phyloP scores from a whole-genome alignment of 2,888 invertebrate species.

The Lasiommata megera region DNA sequence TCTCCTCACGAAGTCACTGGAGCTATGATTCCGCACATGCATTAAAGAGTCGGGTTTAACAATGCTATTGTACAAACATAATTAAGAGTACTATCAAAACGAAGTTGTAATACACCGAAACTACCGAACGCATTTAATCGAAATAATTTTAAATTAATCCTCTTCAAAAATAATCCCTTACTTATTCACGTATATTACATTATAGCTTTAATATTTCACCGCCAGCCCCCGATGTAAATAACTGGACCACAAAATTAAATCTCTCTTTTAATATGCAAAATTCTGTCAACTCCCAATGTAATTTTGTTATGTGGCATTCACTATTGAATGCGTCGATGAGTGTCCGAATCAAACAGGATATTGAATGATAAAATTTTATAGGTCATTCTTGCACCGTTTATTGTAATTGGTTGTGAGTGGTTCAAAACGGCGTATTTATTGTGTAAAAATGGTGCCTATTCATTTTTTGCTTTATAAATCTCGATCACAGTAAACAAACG shows the following conservation, averaged over 20 bases:
- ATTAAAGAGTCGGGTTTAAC: too few species aligned
- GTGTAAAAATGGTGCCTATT: neutral
- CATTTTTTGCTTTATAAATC: neutral
- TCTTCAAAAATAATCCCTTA: slow-evolving; percentile 27
- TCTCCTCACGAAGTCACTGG: too few species aligned
- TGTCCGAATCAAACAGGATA: slow-evolving; percentile 27
- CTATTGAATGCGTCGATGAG: slow-evolving; percentile 23
- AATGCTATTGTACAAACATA: too few species aligned
- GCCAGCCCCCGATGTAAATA: slow-evolving; percentile 17
- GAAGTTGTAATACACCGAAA: neutral
- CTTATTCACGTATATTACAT: slow-evolving; percentile 30
- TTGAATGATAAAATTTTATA: slow-evolving; percentile 29
- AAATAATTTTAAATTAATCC: slow-evolving; percentile 27
- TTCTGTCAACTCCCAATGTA: slow-evolving; percentile 27
- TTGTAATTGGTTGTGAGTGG: slow-evolving; percentile 8
- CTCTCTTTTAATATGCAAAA: slow-evolving; percentile 32
- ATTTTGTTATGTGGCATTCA: slow-evolving; percentile 26
- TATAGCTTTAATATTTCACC: slow-evolving; percentile 30
- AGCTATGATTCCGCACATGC: too few species aligned
- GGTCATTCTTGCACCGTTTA: slow-evolving; percentile 17
- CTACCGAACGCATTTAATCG: slow-evolving; percentile 12
- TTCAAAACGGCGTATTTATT: neutral
- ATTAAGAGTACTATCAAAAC: neutral
- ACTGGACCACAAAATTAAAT: slow-evolving; percentile 30
- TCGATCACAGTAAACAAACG: neutral